A percentile compares a stretch with the other conserved stretches of the same genome.
phyloP scores from a whole-genome alignment of 2,113 vertebrate species.

The Grallaria varia region DNA sequence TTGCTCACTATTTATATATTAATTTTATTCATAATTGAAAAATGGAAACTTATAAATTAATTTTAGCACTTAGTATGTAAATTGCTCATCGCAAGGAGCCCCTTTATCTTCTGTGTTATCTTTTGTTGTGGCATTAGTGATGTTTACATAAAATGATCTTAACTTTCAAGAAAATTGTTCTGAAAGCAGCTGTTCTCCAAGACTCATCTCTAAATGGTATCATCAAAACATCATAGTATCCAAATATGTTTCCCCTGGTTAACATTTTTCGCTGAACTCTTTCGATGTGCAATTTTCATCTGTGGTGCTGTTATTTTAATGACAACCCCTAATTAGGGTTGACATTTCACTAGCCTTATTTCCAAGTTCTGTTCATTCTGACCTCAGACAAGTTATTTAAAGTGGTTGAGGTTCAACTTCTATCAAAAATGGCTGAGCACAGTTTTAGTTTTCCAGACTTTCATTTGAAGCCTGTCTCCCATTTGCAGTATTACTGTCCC shows the following conservation, averaged over 20 bases:
- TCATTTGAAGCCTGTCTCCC: neutral
- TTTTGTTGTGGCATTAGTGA: neutral
- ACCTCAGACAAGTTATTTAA: slow-evolving; percentile 6
- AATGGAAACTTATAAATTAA: neutral
- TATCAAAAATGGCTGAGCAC: neutral
- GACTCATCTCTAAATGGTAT: neutral
- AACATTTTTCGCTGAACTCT: neutral
- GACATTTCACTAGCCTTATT: neutral
- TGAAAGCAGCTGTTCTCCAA: neutral
- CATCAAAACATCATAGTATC: neutral
- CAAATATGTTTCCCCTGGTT: neutral
- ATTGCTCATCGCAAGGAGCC: neutral
- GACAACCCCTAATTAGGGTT: neutral
- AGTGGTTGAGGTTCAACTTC: neutral
- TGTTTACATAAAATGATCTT: neutral
- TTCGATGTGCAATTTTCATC: neutral
- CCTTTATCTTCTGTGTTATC: neutral
- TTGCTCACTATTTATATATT: neutral
- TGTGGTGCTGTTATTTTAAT: neutral
- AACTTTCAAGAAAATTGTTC: neutral
- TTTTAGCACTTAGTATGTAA: neutral
- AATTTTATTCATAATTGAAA: neutral
- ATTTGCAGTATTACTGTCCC: neutral
- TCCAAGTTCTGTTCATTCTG: neutral
- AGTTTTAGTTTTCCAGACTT: neutral